These are phyloP conservation scores for Sturnus vulgaris DNA, from an alignment of 2,113 vertebrate species.

Conservation along the genomic window DNA sequence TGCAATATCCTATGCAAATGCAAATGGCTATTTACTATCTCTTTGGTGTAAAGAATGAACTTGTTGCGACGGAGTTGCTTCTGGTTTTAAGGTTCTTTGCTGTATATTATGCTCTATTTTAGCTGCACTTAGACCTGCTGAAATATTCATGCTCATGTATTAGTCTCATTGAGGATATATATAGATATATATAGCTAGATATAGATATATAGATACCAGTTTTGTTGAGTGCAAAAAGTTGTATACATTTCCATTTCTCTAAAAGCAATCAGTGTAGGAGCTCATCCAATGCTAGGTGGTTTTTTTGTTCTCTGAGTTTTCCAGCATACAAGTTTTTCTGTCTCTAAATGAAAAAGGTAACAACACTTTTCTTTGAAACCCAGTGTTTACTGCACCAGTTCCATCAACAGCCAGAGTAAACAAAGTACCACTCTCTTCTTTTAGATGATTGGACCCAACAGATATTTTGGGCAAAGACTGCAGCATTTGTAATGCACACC, in stretches of 20 bases:
- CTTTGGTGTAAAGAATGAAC: background rate
- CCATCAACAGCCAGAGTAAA: background rate
- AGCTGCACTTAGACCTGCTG: background rate
- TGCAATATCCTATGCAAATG: background rate
- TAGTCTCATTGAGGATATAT: background rate
- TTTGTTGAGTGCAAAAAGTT: background rate
- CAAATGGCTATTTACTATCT: background rate
- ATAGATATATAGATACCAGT: background rate
- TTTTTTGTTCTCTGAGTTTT: background rate
- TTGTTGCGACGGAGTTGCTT: background rate
- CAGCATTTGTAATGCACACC: background rate
- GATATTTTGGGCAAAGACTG: background rate
- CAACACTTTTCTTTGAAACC: background rate
- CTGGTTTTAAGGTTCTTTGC: background rate
- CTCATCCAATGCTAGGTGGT: background rate
- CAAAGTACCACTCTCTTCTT: background rate
- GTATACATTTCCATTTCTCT: background rate
- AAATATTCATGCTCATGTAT: background rate
- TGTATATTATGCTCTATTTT: background rate
- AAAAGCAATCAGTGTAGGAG: background rate
- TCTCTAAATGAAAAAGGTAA: background rate
- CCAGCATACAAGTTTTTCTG: background rate
- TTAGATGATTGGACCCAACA: background rate
- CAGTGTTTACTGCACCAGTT: background rate
- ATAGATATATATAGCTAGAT: background rate